Evolutionary conservation across 2,888 invertebrate genomes (phyloP), one percentile per base, ranked within the genome.

Genomic region (Philopedon plagiatum): DNA sequence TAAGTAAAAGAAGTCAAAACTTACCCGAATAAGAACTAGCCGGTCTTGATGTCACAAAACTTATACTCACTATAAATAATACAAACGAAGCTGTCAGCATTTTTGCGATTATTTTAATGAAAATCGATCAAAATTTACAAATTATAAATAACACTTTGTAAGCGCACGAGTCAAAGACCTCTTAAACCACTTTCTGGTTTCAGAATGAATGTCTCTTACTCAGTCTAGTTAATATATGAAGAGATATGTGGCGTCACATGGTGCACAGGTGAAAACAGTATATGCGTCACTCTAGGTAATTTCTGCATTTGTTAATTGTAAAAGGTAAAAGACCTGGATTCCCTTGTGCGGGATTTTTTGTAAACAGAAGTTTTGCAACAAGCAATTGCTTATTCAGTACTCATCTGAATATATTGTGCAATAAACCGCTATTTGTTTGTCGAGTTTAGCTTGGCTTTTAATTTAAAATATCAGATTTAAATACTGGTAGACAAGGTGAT

Each of bases 151-250:
- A 1, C 21, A 49, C n/a, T 7, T 49, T 49, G 5, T 8, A 49
- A 26, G 5, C 7, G 4, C 23, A 46, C 11, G n/a, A 49, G 49
- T 26, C 49, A 49, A 49, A 49, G n/a, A 49, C 26, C 49, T 13
- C 23, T 46, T 49, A 11, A 39, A 49, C 49, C 26, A 49, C 26
- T 49, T 49, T 49, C 26, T 26, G 5, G 49, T 49, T 49, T 23
- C 13, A 49, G 49, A 49, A 49, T 49, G 49, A 26, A 7, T 8
- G 26, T 49, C 49, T 49, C 49, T 0, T 13, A 11, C 13, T 13
- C 13, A 2, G 49, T 49, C 49, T 49, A 56, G 56, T 37, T 54
- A 61, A 68, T 68, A 68, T 68, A 68, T 32, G 23, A 68, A 51
- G 51, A 61, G n/a, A 29, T 32, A 51, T 54, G 39, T 51, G 49